phyloP scores from a whole-genome alignment of 2,888 invertebrate species.

The Incurvaria masculella region DNA sequence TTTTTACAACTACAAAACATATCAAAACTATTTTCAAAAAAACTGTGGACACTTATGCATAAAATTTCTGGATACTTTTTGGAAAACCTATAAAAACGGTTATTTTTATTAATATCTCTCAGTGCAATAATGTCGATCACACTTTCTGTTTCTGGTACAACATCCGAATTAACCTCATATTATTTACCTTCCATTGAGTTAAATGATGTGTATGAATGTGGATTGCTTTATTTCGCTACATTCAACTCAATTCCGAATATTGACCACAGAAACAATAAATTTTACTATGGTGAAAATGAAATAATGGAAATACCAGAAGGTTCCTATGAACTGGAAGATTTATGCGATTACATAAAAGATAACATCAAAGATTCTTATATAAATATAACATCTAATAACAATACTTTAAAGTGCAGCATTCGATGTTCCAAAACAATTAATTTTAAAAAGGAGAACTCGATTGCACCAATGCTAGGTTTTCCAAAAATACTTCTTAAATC shows the following conservation, averaged over 20 bases:
- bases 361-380: conserved; percentile 1
- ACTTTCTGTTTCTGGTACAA: conserved; percentile 16
- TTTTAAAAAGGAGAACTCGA: conserved; percentile 4
- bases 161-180: conserved; percentile 12
- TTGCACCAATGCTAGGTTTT: conserved; percentile 9
- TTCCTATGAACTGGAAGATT: conserved; percentile 23
- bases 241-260: conserved; percentile 22
- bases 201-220: conserved; percentile 14
- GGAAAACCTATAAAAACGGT: conserved; percentile 11
- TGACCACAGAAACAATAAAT: conserved; percentile 23
- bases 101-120: neutral
- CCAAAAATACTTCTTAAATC: conserved; percentile 6
- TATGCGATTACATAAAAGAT: conserved; percentile 18
- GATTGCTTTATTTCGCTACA: conserved; percentile 13
- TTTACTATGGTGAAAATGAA: conserved; percentile 18
- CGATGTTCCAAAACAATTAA: conserved; percentile 7
- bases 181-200: conserved; percentile 10
- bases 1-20: conserved; percentile 20
- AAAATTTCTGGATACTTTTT: conserved; percentile 17
- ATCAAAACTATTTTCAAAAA: conserved; percentile 20
- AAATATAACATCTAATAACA: conserved; percentile 18
- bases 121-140: conserved; percentile 11
- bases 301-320: conserved; percentile 21
- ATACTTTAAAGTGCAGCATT: conserved; percentile 18
- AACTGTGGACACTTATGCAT: conserved; percentile 24